Evolutionary conservation across 1,140 invertebrate genomes (phyloP).

Genomic region (Drosophila takahashii): DNA sequence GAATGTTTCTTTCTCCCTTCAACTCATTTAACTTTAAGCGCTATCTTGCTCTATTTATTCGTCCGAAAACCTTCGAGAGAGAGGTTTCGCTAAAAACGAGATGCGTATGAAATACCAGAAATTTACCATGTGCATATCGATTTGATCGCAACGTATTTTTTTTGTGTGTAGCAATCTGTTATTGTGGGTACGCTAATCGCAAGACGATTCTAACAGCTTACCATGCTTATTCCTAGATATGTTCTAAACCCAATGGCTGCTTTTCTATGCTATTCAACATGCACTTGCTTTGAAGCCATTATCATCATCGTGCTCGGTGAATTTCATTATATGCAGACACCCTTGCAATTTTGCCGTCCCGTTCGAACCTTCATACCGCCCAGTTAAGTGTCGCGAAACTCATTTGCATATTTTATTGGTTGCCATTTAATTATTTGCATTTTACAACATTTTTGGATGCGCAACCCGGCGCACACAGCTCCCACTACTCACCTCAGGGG

Average conservation of each 20-base stretch:
- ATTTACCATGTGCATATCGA: too few relatives aligned
- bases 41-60: too few relatives aligned
- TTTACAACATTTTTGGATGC: constrained; percentile 66
- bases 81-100: too few relatives aligned
- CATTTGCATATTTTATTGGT: constrained; percentile 82
- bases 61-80: too few relatives aligned
- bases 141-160: too few relatives aligned
- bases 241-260: background rate
- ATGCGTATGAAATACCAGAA: too few relatives aligned
- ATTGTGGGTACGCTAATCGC: too few relatives aligned
- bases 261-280: background rate
- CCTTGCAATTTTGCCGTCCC: background rate
- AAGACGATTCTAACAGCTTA: background rate
- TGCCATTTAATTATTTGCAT: constrained; percentile 82
- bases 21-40: too few relatives aligned
- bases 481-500: background rate
- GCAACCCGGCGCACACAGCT: background rate
- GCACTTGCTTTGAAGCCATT: background rate
- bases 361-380: background rate
- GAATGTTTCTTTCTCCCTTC: too few relatives aligned
- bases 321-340: background rate
- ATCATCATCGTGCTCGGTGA: background rate
- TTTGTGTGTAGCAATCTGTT: too few relatives aligned
- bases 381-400: constrained; percentile 48
- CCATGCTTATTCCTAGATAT: background rate